Base-by-base conservation (phyloP, 2,797 vertebrate genomes). In the Danio tinwini region DNA sequence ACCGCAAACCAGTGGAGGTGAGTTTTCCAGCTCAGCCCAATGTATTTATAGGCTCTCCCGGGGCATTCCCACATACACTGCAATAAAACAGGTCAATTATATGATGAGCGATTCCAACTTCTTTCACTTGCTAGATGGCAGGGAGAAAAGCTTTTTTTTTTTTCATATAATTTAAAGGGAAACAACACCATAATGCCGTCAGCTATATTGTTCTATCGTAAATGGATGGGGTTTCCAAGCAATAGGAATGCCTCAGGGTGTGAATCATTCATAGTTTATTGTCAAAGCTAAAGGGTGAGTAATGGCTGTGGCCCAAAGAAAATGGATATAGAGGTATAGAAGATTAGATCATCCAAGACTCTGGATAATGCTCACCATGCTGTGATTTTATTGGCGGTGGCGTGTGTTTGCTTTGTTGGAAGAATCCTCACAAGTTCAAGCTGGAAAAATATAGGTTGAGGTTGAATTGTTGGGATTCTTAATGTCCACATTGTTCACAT, bases 21-120 rank as follows among this genome's bases (percentile, higher is more conserved):
- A 21, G 37, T 74, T 53, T 62, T 76, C 64, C 53, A 67, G 9
- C 10, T 16, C 58, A 61, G 16, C 62, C 13, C 45, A 7, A 61
- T 69, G 59, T 83, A 77, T 82, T 85, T 72, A 78, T 78, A 80
- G 69, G 19, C 55, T 74, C 82, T 84, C 68, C 16, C 1, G 39
- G 74, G 62, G 79, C 44, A 73, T 71, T 76, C 13, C 14, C 19
- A 84, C 53, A 70, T 64, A 68, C 14, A 42, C 76, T 61, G 49
- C 5, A 65, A 53, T 81, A 80, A 84, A 78, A 68, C 61, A 7
- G 29, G 55, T 84, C 67, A 76, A 59, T 83, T 82, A 64, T 78
- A 40, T 53, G 70, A 76, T 61, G 61, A 53, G 78, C 76, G 55
- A 69, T 49, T 42, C 12, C 39, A 21, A 17, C 49, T 19, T 21